Evolutionary conservation across 2,888 invertebrate genomes (phyloP).

Genomic region (Agrotis segetum): DNA sequence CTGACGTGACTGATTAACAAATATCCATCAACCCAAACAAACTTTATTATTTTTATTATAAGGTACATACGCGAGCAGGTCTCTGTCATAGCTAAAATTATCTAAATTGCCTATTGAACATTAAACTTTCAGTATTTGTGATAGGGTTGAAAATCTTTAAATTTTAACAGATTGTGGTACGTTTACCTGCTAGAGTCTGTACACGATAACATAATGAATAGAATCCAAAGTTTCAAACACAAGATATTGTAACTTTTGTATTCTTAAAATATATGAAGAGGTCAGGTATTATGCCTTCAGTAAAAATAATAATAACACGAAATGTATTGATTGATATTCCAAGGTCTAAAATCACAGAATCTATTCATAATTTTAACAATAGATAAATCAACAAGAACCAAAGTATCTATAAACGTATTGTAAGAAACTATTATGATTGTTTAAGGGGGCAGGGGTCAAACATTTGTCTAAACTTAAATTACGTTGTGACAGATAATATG

Average conservation of each 20-base stretch:
- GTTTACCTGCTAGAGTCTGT: too few species aligned
- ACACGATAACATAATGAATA: neutral
- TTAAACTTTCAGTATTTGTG: too few species aligned
- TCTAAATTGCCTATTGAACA: too few species aligned
- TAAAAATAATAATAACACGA: neutral
- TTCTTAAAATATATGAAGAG: neutral
- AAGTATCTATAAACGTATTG: neutral
- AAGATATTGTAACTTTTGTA: neutral
- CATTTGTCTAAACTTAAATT: slow-evolving; percentile 1
- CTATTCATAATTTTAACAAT: neutral
- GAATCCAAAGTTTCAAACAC: neutral
- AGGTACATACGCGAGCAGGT: too few species aligned
- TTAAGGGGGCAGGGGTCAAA: slow-evolving; percentile 23
- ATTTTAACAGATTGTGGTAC: too few species aligned
- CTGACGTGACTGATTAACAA: too few species aligned
- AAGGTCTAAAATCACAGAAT: slow-evolving; percentile 2
- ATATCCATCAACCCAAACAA: too few species aligned
- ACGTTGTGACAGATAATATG: slow-evolving; percentile 5
- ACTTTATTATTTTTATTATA: too few species aligned
- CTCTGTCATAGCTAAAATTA: too few species aligned
- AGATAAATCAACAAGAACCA: neutral
- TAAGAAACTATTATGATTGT: slow-evolving; percentile 16
- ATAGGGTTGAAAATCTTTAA: too few species aligned
- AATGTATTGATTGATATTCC: slow-evolving; percentile 14
- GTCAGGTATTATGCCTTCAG: neutral